These are phyloP conservation scores for Cancer borealis DNA, from an alignment of 2,888 invertebrate genomes.

Conservation along the genomic window DNA sequence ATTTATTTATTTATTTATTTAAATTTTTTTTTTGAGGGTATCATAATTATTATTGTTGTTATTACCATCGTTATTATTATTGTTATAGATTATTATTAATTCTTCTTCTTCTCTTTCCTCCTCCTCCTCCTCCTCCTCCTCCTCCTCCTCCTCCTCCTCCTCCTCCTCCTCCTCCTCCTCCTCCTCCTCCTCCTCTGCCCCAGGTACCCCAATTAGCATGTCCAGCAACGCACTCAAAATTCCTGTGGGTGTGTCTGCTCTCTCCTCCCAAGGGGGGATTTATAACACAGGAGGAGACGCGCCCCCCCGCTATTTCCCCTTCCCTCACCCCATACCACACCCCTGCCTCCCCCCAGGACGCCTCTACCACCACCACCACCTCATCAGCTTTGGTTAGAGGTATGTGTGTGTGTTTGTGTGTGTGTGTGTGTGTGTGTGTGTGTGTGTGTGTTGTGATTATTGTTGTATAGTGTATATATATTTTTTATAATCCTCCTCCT, in stretches of 20 bases:
- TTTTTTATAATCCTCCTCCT: not conserved
- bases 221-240: slow-evolving; percentile 55
- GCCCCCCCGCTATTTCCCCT: slow-evolving; percentile 35
- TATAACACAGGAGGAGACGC: slow-evolving; percentile 3
- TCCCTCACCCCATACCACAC: slow-evolving; percentile 36
- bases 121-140: not conserved
- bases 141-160: not conserved
- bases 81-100: not conserved
- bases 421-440: too few species aligned
- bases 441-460: not conserved
- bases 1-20: not conserved
- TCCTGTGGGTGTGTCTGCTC: slow-evolving; percentile 62
- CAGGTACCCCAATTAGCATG: slow-evolving; percentile 66
- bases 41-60: too few species aligned
- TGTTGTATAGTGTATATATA: too few species aligned
- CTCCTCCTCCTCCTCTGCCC: too few species aligned
- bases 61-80: not conserved
- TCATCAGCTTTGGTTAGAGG: not conserved
- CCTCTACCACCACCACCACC: not conserved
- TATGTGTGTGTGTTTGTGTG: not conserved
- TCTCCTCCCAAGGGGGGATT: slow-evolving; percentile 36
- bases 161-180: not conserved
- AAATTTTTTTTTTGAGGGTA: too few species aligned
- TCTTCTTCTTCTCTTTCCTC: not conserved
- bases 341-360: not conserved